phyloP scores from a whole-genome alignment of 2,113 vertebrate species.

The Blennius ocellaris region DNA sequence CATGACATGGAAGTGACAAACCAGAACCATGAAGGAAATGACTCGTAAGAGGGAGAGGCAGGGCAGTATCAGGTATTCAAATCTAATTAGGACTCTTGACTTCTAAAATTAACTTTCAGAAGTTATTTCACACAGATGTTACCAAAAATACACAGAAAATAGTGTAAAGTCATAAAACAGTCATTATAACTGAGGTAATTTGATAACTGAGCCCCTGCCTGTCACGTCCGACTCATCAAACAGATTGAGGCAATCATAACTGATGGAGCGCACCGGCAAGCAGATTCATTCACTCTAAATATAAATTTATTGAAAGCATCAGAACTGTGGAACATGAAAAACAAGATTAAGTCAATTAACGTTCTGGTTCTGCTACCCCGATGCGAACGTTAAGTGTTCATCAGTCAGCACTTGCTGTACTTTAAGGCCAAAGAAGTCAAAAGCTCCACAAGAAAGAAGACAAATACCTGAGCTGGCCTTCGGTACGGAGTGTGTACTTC shows the following conservation, averaged over 20 bases:
- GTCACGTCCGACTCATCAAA: slow-evolving; percentile 9
- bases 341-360: slow-evolving; percentile 18
- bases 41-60: too few relatives aligned
- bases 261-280: slow-evolving; percentile 23
- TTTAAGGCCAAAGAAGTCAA: background rate
- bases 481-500: slow-evolving; percentile 8
- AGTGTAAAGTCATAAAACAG: too few relatives aligned
- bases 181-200: slow-evolving; percentile 5
- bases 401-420: background rate
- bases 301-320: slow-evolving; percentile 31
- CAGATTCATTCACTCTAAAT: slow-evolving; percentile 16
- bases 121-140: background rate
- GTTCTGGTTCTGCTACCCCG: background rate
- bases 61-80: too few relatives aligned
- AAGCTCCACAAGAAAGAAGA: background rate
- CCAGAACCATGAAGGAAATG: too few relatives aligned
- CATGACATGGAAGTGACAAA: too few relatives aligned
- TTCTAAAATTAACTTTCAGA: too few relatives aligned
- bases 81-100: too few relatives aligned
- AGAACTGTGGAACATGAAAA: slow-evolving; percentile 20
- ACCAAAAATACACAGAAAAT: too few relatives aligned
- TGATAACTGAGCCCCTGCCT: background rate
- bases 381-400: background rate
- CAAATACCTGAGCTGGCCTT: slow-evolving; percentile 7
- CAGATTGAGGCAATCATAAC: slow-evolving; percentile 25